Conservation (phyloP, 2,113 vertebrate species). For the Paradisaea rubra region DNA sequence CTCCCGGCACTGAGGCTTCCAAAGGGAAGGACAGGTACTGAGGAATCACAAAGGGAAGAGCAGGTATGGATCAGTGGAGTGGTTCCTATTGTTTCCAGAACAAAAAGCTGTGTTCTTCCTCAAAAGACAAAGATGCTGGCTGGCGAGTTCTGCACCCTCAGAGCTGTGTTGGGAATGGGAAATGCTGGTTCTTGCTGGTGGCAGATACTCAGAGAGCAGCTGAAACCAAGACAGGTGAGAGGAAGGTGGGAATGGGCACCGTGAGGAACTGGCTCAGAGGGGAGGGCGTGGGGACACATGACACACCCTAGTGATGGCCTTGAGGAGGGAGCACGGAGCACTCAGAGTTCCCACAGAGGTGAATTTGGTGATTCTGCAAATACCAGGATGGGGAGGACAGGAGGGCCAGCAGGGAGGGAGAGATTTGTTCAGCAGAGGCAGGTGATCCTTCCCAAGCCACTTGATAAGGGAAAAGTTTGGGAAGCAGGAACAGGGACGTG, state of each 20-base stretch:
- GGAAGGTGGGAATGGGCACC: rapidly evolving
- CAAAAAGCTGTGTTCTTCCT: not conserved
- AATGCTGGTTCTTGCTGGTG: not conserved
- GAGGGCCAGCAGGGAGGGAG: not conserved
- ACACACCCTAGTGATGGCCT: rapidly evolving
- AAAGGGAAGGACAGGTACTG: not conserved
- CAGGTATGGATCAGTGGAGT: not conserved
- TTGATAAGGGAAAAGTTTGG: not conserved
- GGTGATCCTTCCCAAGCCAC: not conserved
- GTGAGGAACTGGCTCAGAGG: rapidly evolving
- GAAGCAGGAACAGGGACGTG: not conserved
- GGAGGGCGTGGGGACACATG: not conserved
- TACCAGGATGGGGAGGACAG: not conserved
- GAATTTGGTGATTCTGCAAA: not conserved
- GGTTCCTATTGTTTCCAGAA: not conserved
- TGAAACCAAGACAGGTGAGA: not conserved
- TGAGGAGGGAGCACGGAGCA: not conserved
- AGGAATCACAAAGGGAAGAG: not conserved
- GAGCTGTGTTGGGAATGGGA: not conserved
- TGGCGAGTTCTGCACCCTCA: not conserved
- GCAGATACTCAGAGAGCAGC: not conserved
- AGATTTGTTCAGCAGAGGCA: not conserved
- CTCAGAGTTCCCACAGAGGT: rapidly evolving
- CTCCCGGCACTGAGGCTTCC: rapidly evolving
- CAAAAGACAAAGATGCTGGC: not conserved